Percentiles rank a stretch among this genome's conserved stretches.
Conservation (phyloP, 2,797 vertebrate species). For the Crenuchus spilurus region DNA sequence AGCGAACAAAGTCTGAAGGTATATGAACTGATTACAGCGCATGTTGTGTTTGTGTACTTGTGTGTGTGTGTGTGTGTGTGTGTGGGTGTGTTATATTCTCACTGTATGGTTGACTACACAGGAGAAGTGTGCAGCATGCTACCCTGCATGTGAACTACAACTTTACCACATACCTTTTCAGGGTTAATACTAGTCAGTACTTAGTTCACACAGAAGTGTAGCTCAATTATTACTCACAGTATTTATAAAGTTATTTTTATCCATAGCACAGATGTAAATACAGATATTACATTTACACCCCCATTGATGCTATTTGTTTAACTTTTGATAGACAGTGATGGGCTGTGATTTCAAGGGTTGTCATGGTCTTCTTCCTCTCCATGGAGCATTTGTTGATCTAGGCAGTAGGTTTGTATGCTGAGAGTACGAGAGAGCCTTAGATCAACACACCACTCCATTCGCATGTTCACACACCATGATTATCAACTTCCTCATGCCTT, state of each 20-base stretch:
- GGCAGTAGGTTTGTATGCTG: slow-evolving; percentile 3
- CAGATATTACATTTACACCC: neutral
- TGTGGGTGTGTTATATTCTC: neutral
- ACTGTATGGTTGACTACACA: slow-evolving; percentile 3
- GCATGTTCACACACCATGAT: slow-evolving; percentile 13
- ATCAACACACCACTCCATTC: neutral
- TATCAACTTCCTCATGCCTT: neutral
- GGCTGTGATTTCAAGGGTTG: slow-evolving; percentile 14
- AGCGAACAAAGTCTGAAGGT: slow-evolving; percentile 79
- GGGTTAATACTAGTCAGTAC: neutral
- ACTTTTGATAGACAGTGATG: neutral
- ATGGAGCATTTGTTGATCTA: slow-evolving; percentile 3
- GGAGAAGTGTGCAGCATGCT: slow-evolving; percentile 24
- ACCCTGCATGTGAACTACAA: slow-evolving; percentile 59
- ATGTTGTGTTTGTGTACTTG: slow-evolving; percentile 63
- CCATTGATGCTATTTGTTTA: neutral
- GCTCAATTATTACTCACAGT: neutral
- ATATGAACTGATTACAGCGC: slow-evolving; percentile 71
- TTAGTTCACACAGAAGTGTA: neutral
- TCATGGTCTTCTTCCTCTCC: slow-evolving; percentile 3
- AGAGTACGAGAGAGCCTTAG: neutral
- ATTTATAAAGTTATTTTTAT: neutral
- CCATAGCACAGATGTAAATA: neutral
- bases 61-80: slow-evolving; percentile 8
- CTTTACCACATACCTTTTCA: slow-evolving; percentile 21